Conservation (phyloP, 2,888 invertebrate genomes). For the Herminia tarsipennalis region DNA sequence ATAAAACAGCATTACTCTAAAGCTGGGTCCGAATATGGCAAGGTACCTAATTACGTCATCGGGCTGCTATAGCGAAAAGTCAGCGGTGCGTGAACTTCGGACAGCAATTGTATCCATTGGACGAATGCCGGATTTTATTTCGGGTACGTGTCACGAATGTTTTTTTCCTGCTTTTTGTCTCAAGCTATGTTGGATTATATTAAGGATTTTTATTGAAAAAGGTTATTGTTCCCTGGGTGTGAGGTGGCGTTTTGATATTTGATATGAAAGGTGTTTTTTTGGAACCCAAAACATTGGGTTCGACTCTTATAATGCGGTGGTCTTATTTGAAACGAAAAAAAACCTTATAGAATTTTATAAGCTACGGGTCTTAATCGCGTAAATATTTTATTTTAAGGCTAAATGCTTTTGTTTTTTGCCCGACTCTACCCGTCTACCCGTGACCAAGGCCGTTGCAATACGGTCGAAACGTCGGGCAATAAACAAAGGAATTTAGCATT, state of each 20-base stretch:
- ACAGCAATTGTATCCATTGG: conserved; percentile 46
- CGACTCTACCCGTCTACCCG: too few relatives aligned
- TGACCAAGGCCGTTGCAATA: too few relatives aligned
- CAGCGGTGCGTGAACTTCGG: conserved; percentile 47
- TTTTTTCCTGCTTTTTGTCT: conserved; percentile 35
- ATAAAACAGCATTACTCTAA: conserved; percentile 36
- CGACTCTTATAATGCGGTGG: too few relatives aligned
- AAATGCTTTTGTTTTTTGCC: too few relatives aligned
- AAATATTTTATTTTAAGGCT: too few relatives aligned
- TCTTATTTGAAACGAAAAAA: too few relatives aligned
- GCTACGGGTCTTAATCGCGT: too few relatives aligned
- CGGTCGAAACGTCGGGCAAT: too few relatives aligned
- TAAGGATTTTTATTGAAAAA: conserved; percentile 48
- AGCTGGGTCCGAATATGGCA: conserved; percentile 39
- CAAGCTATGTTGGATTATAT: conserved; percentile 36
- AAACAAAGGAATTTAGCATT: too few relatives aligned
- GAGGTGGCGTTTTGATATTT: conserved; percentile 32
- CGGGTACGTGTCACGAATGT: conserved; percentile 49
- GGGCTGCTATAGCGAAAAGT: conserved; percentile 38
- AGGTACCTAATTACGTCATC: conserved; percentile 50
- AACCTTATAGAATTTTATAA: too few relatives aligned
- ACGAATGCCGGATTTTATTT: conserved; percentile 51
- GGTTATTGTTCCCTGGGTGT: conserved; percentile 36
- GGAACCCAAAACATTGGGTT: too few relatives aligned
- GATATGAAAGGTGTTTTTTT: conserved; percentile 11